A percentile compares a stretch with the other conserved stretches of the same genome.
These are phyloP conservation scores for Cryptocephalus moraei DNA, from an alignment of 2,888 invertebrate genomes.

Conservation along the genomic window DNA sequence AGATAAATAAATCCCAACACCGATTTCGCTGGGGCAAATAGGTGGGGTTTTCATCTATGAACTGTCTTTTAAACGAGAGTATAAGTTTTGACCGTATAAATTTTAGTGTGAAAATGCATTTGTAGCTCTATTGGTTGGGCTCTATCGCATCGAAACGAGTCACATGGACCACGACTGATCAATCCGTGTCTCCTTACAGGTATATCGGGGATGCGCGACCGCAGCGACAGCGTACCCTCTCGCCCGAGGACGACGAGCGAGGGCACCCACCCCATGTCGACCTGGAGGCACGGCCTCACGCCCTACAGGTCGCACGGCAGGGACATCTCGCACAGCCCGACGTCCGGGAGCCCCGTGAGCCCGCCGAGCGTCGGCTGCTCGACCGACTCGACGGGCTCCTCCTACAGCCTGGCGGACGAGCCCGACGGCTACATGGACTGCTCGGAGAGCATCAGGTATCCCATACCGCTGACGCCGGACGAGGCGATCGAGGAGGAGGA, in stretches of 20 bases:
- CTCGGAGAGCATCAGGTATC: slow-evolving; percentile 31
- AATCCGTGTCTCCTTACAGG: too few species aligned
- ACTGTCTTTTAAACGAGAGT: too few species aligned
- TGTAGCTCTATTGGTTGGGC: too few species aligned
- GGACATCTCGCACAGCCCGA: slow-evolving; percentile 37
- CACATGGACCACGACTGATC: background rate
- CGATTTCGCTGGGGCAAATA: too few species aligned
- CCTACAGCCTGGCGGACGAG: slow-evolving; percentile 58
- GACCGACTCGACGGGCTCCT: slow-evolving; percentile 59
- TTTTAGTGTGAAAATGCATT: too few species aligned
- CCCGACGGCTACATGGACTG: slow-evolving; percentile 33
- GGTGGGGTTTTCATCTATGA: too few species aligned
- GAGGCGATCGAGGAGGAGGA: slow-evolving; percentile 59
- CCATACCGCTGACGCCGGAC: slow-evolving; percentile 49
- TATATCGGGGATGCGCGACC: slow-evolving; percentile 34
- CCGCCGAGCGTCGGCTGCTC: slow-evolving; percentile 47
- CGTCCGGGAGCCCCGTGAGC: slow-evolving; percentile 48
- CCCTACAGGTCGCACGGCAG: slow-evolving; percentile 36
- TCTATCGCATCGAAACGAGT: too few species aligned
- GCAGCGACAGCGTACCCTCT: slow-evolving; percentile 77
- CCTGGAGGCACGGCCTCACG: slow-evolving; percentile 14
- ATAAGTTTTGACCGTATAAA: too few species aligned
- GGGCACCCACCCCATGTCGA: slow-evolving; percentile 35
- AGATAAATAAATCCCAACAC: too few species aligned
- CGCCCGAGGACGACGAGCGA: slow-evolving; percentile 59